Conservation (phyloP, 2,113 vertebrate species). For the Apus apus region DNA sequence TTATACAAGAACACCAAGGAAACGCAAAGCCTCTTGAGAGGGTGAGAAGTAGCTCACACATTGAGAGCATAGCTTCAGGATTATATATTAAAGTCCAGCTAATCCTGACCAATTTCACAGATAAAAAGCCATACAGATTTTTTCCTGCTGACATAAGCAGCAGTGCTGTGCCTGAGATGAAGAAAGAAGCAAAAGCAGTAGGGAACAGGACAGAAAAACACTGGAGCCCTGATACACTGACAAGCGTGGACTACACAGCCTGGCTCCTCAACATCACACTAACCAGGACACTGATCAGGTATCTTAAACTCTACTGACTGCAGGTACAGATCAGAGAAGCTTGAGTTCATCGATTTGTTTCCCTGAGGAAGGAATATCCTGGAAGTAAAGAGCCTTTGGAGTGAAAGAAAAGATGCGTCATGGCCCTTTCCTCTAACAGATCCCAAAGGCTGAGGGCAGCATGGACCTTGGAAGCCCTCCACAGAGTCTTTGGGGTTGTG, state of each 20-base stretch:
- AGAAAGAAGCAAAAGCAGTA: not conserved
- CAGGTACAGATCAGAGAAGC: not conserved
- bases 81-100: constrained; percentile 6
- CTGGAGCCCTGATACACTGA: rapidly evolving
- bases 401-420: not conserved
- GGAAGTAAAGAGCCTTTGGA: not conserved
- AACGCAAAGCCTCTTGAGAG: not conserved
- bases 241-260: not conserved
- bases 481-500: not conserved
- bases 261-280: rapidly evolving
- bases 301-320: not conserved
- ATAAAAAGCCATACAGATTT: not conserved
- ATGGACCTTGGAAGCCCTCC: not conserved
- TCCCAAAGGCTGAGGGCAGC: not conserved
- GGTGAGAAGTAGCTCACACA: not conserved
- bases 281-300: not conserved
- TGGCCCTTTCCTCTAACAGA: not conserved
- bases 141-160: not conserved
- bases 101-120: not conserved
- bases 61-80: not conserved
- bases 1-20: not conserved
- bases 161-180: not conserved
- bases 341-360: not conserved
- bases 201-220: not conserved
- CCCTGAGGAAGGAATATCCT: not conserved